Evolutionary conservation across 2,797 vertebrate species (phyloP).

Genomic region (Clarias fuscus): DNA sequence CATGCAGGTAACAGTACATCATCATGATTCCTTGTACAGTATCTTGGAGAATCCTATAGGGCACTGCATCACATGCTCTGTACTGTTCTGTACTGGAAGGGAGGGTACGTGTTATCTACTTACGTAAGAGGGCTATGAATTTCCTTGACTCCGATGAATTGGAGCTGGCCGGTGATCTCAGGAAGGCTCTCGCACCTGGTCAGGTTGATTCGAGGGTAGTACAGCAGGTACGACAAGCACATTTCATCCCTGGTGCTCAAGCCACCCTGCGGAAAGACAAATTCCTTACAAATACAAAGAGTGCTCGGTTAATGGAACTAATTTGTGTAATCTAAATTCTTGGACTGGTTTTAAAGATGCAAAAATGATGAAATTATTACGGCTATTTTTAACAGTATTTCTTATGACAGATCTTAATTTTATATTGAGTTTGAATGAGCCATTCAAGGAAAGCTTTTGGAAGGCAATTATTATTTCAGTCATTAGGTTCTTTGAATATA

Average conservation of each 20-base stretch:
- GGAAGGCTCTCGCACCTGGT: conserved; percentile 85
- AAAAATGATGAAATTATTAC: too few relatives aligned
- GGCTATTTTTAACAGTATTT: too few relatives aligned
- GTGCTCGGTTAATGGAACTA: too few relatives aligned
- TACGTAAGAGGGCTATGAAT: conserved; percentile 83
- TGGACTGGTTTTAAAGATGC: too few relatives aligned
- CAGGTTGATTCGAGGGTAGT: conserved; percentile 85
- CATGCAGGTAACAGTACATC: not conserved
- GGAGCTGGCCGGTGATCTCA: conserved; percentile 82
- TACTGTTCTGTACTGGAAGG: not conserved
- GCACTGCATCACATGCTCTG: not conserved
- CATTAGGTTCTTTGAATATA: too few relatives aligned
- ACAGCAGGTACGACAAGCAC: conserved; percentile 86
- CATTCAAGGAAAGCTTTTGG: too few relatives aligned
- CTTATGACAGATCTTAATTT: too few relatives aligned
- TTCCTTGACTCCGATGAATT: conserved; percentile 86
- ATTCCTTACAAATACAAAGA: not conserved
- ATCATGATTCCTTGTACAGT: not conserved
- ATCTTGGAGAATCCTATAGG: not conserved
- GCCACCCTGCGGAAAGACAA: conserved; percentile 76
- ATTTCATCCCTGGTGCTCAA: conserved; percentile 86
- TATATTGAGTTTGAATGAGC: too few relatives aligned
- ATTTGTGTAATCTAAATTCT: too few relatives aligned
- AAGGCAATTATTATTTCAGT: not conserved
- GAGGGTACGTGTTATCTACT: conserved; percentile 53